These are phyloP conservation scores for Gasteruption jaculator DNA, from an alignment of 2,888 invertebrate genomes.

Conservation along the genomic window DNA sequence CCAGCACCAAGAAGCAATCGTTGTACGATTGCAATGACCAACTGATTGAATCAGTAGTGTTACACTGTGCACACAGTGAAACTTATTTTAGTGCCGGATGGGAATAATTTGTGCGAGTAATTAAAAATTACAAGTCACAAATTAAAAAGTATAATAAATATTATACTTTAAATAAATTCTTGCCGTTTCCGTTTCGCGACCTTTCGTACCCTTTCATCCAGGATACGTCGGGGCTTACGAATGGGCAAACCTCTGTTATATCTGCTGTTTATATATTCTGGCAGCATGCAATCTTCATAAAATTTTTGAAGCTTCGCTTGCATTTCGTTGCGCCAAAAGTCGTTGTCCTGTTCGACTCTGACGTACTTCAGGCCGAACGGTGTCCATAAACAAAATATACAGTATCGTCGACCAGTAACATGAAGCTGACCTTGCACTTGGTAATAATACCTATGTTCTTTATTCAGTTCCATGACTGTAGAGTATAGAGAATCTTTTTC, in stretches of 20 bases:
- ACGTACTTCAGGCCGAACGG: conserved; percentile 16
- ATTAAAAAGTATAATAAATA: no score
- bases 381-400: conserved; percentile 23
- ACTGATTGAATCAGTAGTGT: no score
- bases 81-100: no score
- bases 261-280: conserved; percentile 23
- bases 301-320: conserved; percentile 16
- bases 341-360: conserved; percentile 17
- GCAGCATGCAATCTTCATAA: conserved; percentile 20
- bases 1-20: no score
- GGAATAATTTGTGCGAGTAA: no score
- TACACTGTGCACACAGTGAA: no score
- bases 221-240: conserved; percentile 18
- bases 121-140: no score
- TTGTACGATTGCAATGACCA: no score
- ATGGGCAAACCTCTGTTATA: conserved; percentile 17
- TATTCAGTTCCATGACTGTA: conserved; percentile 16
- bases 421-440: conserved; percentile 28
- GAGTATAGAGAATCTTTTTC: no score
- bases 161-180: no score
- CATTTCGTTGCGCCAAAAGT: conserved; percentile 23
- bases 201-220: no score
- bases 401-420: conserved; percentile 19
- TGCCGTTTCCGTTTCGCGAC: no score
- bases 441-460: conserved; percentile 21